phyloP scores from a whole-genome alignment of 2,113 vertebrate species.

The Fulmarus glacialis region DNA sequence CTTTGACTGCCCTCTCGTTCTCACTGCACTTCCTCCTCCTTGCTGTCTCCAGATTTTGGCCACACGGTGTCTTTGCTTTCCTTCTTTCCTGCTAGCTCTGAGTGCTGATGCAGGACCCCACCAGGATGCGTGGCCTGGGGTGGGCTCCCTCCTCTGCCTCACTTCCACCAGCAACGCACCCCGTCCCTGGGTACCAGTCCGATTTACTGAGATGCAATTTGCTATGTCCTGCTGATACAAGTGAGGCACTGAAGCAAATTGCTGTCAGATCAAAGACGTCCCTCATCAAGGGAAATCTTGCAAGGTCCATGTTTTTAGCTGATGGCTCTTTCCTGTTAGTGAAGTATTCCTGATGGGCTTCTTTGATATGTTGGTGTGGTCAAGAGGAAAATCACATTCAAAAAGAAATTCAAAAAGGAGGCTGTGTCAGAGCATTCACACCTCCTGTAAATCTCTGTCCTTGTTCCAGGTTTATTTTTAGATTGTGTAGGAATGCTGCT shows the following conservation, averaged over 20 bases:
- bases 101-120: neutral
- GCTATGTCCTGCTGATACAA: neutral
- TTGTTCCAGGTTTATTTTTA: neutral
- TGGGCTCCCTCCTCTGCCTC: neutral
- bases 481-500: neutral
- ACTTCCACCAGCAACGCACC: neutral
- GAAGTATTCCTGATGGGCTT: neutral
- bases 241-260: neutral
- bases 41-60: neutral
- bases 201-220: neutral
- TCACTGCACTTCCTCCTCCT: neutral
- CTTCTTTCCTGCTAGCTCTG: neutral
- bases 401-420: neutral
- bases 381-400: neutral
- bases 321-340: neutral
- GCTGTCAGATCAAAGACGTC: neutral
- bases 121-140: neutral
- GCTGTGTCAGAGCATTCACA: neutral
- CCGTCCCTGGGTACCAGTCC: neutral
- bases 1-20: neutral
- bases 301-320: neutral
- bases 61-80: neutral
- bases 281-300: neutral
- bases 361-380: neutral
- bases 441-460: neutral